A percentile compares a stretch with the other conserved stretches of the same genome.
phyloP scores from a whole-genome alignment of 2,113 vertebrate species.

The Acanthisitta chloris region DNA sequence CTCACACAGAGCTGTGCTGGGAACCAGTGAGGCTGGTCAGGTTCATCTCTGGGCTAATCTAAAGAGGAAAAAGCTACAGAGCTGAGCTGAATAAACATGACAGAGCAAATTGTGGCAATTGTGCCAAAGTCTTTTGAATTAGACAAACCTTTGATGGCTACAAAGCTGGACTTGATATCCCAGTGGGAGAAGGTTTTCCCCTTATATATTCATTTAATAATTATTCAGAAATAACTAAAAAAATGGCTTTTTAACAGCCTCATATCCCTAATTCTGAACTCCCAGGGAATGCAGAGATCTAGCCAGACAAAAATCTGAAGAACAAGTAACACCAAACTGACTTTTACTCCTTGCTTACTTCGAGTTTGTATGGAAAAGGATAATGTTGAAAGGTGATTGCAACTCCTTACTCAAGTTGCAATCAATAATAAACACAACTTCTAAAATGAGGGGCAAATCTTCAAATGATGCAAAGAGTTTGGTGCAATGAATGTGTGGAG shows the following conservation, averaged over 20 bases:
- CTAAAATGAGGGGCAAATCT: not conserved
- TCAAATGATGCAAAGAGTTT: not conserved
- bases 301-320: not conserved
- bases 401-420: not conserved
- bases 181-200: not conserved
- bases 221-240: not conserved
- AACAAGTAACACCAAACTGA: not conserved
- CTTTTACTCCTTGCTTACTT: not conserved
- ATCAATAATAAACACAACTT: not conserved
- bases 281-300: not conserved
- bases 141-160: slow-evolving; percentile 4
- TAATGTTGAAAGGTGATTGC: not conserved
- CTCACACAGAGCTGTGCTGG: not conserved
- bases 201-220: not conserved
- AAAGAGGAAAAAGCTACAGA: not conserved
- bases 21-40: not conserved
- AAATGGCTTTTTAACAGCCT: not conserved
- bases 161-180: not conserved
- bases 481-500: fast-evolving
- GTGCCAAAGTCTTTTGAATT: not conserved
- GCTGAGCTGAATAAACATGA: not conserved
- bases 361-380: not conserved
- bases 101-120: not conserved
- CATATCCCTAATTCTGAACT: not conserved
- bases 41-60: not conserved